Evolutionary conservation across 1,140 invertebrate genomes (phyloP).

Genomic region (Macrosteles quadrilineatus): DNA sequence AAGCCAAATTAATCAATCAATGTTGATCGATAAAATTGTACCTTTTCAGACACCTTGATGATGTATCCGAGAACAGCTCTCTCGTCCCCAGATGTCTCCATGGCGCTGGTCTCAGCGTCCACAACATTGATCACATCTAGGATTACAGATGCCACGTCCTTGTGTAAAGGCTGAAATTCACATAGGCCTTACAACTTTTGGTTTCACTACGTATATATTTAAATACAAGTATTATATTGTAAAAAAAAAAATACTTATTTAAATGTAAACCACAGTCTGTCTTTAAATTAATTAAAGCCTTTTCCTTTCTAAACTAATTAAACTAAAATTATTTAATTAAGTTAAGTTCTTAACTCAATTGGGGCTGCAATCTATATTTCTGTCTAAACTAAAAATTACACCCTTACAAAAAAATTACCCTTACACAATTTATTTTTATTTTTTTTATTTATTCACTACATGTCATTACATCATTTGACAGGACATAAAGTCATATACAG

Average conservation of each 20-base stretch:
- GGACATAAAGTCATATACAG: too few relatives aligned
- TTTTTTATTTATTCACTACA: too few relatives aligned
- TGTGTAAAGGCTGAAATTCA: constrained; percentile 66
- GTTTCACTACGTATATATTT: too few relatives aligned
- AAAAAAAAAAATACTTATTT: neutral
- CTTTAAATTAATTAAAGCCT: too few relatives aligned
- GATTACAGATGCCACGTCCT: constrained; percentile 73
- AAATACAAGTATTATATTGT: constrained; percentile 39
- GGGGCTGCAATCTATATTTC: too few relatives aligned
- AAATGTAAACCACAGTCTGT: neutral
- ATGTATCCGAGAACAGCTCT: constrained; percentile 74
- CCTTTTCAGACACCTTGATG: constrained; percentile 74
- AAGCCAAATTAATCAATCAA: too few relatives aligned
- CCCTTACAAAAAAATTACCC: too few relatives aligned
- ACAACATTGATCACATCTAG: constrained; percentile 77
- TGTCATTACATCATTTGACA: too few relatives aligned
- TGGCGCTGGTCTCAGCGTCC: constrained; percentile 71
- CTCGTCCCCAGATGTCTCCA: constrained; percentile 60
- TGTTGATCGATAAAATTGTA: too few relatives aligned
- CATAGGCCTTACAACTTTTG: too few relatives aligned
- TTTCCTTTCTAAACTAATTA: neutral
- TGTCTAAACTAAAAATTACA: too few relatives aligned
- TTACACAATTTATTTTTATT: too few relatives aligned
- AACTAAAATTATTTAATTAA: neutral
- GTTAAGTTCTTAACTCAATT: neutral